Base-by-base conservation (phyloP, 2,113 vertebrate species). In the Peromyscus leucopus region DNA sequence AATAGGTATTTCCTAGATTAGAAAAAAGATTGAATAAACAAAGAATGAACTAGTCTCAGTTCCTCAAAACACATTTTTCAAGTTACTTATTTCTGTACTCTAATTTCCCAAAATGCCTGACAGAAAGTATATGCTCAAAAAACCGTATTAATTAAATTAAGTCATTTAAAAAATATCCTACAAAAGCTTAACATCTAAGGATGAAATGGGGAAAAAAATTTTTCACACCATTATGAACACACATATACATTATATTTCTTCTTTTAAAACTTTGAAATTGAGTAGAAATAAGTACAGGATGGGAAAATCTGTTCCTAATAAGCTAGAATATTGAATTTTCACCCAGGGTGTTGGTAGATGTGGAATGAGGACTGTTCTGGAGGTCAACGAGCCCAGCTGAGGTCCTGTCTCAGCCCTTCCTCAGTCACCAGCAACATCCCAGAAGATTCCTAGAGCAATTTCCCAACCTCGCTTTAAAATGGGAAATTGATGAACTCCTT, bases 301-400 rank as follows among this genome's bases (percentile, higher is more conserved):
- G 39, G 57, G 48, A 76, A 95, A 96, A 88, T 97, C 92, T 98
- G 97, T 97, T 97, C 87, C 89, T 96, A 97, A 97, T 97, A 97
- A 97, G 42, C 69, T 61, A 72, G 87, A 97, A 98, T 95, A 97
- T 97, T 97, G 87, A 84, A 94, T 97, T 97, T 94, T 94, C 55
- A 55, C 93, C 46, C 83, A 95, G 85, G 26, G 95, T 95, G 93
- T 98, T 78, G 86, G 96, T 65, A 61, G 95, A 98, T 91, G 71
- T 61, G 90, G 82, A 67, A 48, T 94, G 83, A 94, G 39, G 83
- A 96, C 94, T 97, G 74, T 80, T 96, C 39, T 74, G 61, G 83
- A 93, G 92, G 96, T 96, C 96, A 90, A 22, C 11, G 48, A 96
- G 87, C 46, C 79, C 51, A 61, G 84, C 57, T 7, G 48, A 88